Base-by-base conservation (phyloP, 2,888 invertebrate species). In the Trichopria drosophilae region DNA sequence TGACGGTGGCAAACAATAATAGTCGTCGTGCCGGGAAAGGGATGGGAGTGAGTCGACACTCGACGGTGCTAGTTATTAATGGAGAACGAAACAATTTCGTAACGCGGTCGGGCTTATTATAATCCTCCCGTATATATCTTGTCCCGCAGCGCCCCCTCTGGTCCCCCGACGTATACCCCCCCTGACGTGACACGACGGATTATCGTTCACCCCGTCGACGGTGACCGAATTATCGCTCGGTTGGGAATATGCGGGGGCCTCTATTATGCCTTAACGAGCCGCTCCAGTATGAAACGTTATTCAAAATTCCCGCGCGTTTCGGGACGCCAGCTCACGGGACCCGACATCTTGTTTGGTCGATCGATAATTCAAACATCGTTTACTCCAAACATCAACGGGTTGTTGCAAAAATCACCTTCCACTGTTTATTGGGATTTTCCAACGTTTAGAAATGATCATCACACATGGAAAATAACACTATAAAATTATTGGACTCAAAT, bases 71-170 rank as follows among this genome's bases (percentile, higher is more conserved):
- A n/a, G 60, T 64, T 67, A 66, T 65, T 65, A 67, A 66, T 64
- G 61, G 61, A 63, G 68, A 64, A 68, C 65, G 66, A 70, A 70
- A 70, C 67, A 68, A 67, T 69, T 69, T 66, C 62, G 67, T 65
- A 61, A 61, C 63, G 61, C 57, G 51, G 59, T 62, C 59, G 57
- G 63, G 68, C 67, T 69, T 66, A 67, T 66, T 66, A 68, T 69
- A 68, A 69, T 69, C 71, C 67, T 47, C 43, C 54, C 58, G 61
- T 63, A 58, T n/a, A n/a, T 62, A 61, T 60, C 61, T 65, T 61
- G 53, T 45, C 60, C 49, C 57, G 41, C 43, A 53, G 52, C 28
- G 56, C 44, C 57, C 23, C 44, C 51, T 57, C 50, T 36, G 41
- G 42, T 39, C 47, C 51, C 40, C 46, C 51, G 35, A 41, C 37